Conservation (phyloP, 2,888 invertebrate genomes). For the Ichneumoninae sp. region DNA sequence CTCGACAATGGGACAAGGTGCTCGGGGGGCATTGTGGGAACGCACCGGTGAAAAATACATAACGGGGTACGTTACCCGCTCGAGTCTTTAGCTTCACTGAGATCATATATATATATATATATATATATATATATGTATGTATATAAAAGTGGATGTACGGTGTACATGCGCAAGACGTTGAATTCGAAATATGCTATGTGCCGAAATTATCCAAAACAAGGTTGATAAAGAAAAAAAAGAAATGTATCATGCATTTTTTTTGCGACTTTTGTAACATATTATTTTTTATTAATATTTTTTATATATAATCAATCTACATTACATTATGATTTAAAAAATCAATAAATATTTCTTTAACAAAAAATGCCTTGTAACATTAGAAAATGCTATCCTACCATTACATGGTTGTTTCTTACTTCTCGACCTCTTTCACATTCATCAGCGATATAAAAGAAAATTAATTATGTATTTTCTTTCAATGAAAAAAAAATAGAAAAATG, state of each 20-base stretch:
- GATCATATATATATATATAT: conserved; percentile 23
- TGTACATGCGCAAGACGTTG: conserved; percentile 1
- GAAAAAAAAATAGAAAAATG: background rate
- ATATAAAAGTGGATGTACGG: conserved; percentile 36
- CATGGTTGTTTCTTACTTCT: too few relatives aligned
- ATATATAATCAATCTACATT: background rate
- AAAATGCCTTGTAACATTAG: background rate
- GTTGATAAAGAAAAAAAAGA: background rate
- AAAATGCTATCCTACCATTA: too few relatives aligned
- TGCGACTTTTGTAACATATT: background rate
- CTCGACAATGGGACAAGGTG: conserved; percentile 68
- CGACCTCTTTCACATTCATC: background rate
- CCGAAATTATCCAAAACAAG: background rate
- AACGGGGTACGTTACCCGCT: conserved; percentile 51
- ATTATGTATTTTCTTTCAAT: background rate
- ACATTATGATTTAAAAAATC: background rate
- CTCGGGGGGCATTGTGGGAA: conserved; percentile 59
- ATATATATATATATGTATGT: conserved; percentile 22
- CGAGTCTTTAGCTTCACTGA: conserved; percentile 44
- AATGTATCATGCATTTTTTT: background rate
- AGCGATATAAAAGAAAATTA: background rate
- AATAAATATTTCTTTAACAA: background rate
- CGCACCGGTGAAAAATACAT: conserved; percentile 55
- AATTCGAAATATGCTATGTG: background rate
- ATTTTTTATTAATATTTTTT: too few relatives aligned